Evolutionary conservation across 2,888 invertebrate species (phyloP).

Genomic region (Agrotis ipsilon): DNA sequence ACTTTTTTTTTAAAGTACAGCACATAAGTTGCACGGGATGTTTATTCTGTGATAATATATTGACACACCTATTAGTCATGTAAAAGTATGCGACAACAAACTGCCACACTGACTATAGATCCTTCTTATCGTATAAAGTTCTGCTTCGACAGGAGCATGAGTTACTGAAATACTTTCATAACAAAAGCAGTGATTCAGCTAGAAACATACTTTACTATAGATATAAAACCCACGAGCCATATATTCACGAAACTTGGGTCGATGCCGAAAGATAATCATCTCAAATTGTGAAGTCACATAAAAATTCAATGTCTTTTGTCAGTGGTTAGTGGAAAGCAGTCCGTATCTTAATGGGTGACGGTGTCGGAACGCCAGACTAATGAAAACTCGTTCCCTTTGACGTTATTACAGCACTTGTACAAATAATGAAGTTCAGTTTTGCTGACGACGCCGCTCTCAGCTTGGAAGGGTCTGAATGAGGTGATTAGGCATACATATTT

Average conservation of each 20-base stretch:
- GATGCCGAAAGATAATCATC: constrained; percentile 47
- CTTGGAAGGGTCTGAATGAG: constrained; percentile 33
- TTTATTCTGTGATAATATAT: not conserved
- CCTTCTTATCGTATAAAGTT: constrained; percentile 34
- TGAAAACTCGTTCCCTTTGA: constrained; percentile 67
- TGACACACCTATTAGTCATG: not conserved
- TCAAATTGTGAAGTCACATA: constrained; percentile 54
- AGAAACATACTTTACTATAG: constrained; percentile 24
- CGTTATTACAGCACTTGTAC: constrained; percentile 61
- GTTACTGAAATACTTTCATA: constrained; percentile 36
- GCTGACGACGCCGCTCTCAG: constrained; percentile 37
- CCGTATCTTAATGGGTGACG: constrained; percentile 46
- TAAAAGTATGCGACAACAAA: not conserved
- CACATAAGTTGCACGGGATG: not conserved
- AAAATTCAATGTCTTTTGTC: constrained; percentile 56
- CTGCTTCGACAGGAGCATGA: constrained; percentile 19
- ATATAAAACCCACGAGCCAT: constrained; percentile 28
- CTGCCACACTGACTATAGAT: not conserved
- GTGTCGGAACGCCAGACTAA: constrained; percentile 53
- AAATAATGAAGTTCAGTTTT: constrained; percentile 63
- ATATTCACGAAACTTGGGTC: constrained; percentile 37
- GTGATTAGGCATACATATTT: constrained; percentile 58
- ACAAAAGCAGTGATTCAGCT: constrained; percentile 44
- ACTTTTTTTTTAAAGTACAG: not conserved
- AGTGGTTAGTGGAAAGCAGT: constrained; percentile 36